Evolutionary conservation across 2,113 vertebrate genomes (phyloP).

Genomic region (Daubentonia madagascariensis): DNA sequence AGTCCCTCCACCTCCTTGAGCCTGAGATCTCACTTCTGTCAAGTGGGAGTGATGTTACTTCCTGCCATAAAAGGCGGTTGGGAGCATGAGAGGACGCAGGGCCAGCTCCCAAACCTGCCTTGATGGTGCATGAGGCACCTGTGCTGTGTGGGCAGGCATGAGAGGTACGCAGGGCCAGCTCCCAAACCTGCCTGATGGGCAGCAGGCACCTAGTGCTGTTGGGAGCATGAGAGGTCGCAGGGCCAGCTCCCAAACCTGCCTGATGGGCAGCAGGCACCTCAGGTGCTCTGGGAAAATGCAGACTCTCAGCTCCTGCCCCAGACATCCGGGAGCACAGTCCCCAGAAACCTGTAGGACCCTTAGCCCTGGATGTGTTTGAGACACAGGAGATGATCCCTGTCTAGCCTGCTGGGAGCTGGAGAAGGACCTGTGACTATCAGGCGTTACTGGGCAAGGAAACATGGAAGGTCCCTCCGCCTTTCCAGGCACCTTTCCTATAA

Average conservation of each 20-base stretch:
- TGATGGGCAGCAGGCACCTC: too few species aligned
- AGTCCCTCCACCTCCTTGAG: not conserved
- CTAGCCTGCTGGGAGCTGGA: not conserved
- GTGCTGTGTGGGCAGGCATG: too few species aligned
- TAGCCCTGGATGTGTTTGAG: not conserved
- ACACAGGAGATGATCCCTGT: rapidly evolving
- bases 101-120: too few species aligned
- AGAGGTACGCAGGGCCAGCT: too few species aligned
- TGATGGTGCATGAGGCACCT: too few species aligned
- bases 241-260: too few species aligned
- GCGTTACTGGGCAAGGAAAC: not conserved
- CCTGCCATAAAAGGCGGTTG: not conserved
- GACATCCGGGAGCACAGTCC: not conserved
- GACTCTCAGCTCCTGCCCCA: not conserved
- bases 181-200: too few species aligned
- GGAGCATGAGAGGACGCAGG: not conserved
- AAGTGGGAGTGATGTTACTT: not conserved
- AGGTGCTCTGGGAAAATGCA: rapidly evolving
- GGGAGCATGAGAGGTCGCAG: not conserved
- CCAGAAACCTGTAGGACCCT: not conserved
- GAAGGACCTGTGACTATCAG: not conserved
- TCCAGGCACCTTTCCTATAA: too few species aligned
- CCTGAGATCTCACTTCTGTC: not conserved
- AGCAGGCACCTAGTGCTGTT: too few species aligned
- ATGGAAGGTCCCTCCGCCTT: not conserved